Evolutionary conservation across 2,113 vertebrate genomes (phyloP).

Genomic region (Lucifuga dentata): DNA sequence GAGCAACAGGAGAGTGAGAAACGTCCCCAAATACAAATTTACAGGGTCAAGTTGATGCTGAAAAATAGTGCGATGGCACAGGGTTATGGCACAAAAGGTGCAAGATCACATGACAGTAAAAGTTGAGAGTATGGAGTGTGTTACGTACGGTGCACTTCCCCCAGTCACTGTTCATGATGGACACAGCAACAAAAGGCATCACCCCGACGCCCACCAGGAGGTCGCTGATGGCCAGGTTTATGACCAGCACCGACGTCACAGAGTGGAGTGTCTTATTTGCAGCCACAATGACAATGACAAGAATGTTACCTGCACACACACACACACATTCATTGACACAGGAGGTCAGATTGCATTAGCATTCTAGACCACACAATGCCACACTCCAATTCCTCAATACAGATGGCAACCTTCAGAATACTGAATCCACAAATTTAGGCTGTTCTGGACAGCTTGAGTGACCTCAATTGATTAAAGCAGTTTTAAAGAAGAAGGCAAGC

Average conservation of each 20-base stretch:
- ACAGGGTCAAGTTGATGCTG: too few species aligned
- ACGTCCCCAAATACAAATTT: too few species aligned
- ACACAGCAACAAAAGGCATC: slow-evolving; percentile 86
- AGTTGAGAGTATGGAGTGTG: neutral
- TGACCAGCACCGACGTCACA: slow-evolving; percentile 84
- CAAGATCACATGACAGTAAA: neutral
- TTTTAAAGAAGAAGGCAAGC: too few species aligned
- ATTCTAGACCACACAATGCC: too few species aligned
- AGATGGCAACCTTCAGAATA: too few species aligned
- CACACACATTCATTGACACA: slow-evolving; percentile 20
- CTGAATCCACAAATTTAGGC: too few species aligned
- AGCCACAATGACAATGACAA: slow-evolving; percentile 84
- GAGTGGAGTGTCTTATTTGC: slow-evolving; percentile 84
- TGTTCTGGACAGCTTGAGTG: too few species aligned
- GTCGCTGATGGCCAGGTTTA: slow-evolving; percentile 87
- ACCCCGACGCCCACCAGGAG: slow-evolving; percentile 85
- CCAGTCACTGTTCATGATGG: slow-evolving; percentile 82
- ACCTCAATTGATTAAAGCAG: too few species aligned
- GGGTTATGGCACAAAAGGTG: too few species aligned
- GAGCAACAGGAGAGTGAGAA: neutral
- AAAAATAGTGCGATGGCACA: slow-evolving; percentile 1
- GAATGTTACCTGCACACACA: slow-evolving; percentile 80
- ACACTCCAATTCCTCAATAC: too few species aligned
- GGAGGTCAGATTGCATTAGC: too few species aligned
- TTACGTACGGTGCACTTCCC: slow-evolving; percentile 75